These are phyloP conservation scores for Hemicentrotus pulcherrimus DNA, from an alignment of 35 echinoderm and acorn worm species.

Conservation along the genomic window DNA sequence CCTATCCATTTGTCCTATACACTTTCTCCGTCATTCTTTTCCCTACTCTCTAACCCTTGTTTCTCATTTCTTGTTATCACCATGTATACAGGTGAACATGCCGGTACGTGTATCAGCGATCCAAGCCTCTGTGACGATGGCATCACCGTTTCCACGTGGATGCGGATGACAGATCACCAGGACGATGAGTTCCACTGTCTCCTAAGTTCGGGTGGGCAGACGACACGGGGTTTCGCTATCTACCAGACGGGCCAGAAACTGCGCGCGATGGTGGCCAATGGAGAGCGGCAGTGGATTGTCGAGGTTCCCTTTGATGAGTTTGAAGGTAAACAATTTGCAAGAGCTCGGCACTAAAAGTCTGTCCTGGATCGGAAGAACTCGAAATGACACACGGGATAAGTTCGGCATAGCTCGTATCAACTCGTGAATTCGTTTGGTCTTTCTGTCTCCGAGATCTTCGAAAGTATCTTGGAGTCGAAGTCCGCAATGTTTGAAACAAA, in stretches of 20 bases:
- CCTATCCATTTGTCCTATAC: too few species aligned
- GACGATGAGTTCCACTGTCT: constrained; percentile 76
- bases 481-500: too few species aligned
- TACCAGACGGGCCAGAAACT: constrained; percentile 70
- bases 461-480: too few species aligned
- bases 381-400: too few species aligned
- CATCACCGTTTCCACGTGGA: constrained; percentile 61
- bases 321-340: constrained; percentile 32
- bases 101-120: constrained; percentile 75
- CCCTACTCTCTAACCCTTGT: neutral
- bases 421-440: too few species aligned
- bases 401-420: too few species aligned
- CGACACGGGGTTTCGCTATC: constrained; percentile 80
- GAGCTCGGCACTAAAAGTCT: neutral
- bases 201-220: constrained; percentile 83
- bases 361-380: neutral
- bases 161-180: constrained; percentile 33
- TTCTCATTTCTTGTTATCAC: neutral
- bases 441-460: too few species aligned
- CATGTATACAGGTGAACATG: constrained; percentile 49
- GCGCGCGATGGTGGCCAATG: constrained; percentile 68
- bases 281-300: constrained; percentile 74
- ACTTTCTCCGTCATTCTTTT: too few species aligned
- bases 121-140: constrained; percentile 78
- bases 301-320: constrained; percentile 57